phyloP scores from a whole-genome alignment of 2,113 vertebrate genomes.

The Petrocephalus microphthalmus region DNA sequence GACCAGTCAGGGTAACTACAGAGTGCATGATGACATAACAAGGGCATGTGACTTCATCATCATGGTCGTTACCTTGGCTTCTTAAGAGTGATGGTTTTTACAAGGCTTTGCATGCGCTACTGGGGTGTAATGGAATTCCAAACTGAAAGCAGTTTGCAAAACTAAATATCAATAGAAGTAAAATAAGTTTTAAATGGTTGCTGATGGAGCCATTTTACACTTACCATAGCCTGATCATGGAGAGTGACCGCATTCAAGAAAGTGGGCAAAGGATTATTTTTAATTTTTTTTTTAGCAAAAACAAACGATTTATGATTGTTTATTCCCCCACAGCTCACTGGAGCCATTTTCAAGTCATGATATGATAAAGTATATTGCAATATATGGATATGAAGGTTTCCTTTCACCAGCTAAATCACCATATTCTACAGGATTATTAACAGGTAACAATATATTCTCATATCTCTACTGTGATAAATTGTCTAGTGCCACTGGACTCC shows the following conservation, averaged over 20 bases:
- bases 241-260: conserved; percentile 75
- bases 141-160: neutral
- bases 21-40: neutral
- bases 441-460: neutral
- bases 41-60: neutral
- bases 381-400: neutral
- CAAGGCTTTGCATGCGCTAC: conserved; percentile 17
- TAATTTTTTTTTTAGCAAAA: conserved; percentile 41
- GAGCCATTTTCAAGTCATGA: neutral
- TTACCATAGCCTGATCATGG: conserved; percentile 88
- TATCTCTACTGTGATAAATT: neutral
- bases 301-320: neutral
- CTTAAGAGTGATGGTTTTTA: conserved; percentile 17
- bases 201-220: conserved; percentile 52
- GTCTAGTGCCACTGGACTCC: neutral
- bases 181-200: conserved; percentile 1
- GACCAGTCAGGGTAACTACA: neutral
- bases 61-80: neutral
- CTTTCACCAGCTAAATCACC: neutral
- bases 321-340: neutral
- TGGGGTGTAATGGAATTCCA: neutral
- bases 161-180: conserved; percentile 9
- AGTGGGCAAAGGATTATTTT: conserved; percentile 70
- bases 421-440: neutral
- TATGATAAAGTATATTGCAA: neutral